phyloP scores from a whole-genome alignment of 2,113 vertebrate genomes.

The Bucco capensis region DNA sequence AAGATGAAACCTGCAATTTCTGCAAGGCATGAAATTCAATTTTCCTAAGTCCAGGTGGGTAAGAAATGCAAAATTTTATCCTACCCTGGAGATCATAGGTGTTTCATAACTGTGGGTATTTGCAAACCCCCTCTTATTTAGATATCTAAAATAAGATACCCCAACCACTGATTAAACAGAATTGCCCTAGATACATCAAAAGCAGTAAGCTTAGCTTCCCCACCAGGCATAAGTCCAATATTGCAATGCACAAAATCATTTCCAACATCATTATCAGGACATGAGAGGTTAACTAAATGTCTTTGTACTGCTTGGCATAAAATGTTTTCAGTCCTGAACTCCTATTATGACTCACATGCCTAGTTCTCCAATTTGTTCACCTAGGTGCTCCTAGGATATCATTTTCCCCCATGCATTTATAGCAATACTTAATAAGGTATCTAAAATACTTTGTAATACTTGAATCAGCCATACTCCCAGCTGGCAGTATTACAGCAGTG shows the following conservation, averaged over 20 bases:
- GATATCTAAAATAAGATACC: neutral
- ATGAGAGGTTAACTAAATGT: slow-evolving; percentile 8
- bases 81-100: neutral
- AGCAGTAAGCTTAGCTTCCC: neutral
- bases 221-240: neutral
- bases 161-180: neutral
- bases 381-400: neutral
- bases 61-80: neutral
- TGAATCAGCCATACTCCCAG: neutral
- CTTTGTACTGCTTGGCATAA: neutral
- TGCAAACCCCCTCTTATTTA: neutral
- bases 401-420: neutral
- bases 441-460: neutral
- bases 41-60: neutral
- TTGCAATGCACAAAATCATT: neutral
- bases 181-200: neutral
- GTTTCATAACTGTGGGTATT: neutral
- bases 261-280: neutral
- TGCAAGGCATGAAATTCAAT: neutral
- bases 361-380: slow-evolving; percentile 7
- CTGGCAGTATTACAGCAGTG: neutral
- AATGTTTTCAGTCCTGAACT: slow-evolving; percentile 3
- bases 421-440: neutral
- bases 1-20: neutral
- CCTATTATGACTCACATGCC: neutral